Conservation (phyloP, 1,140 invertebrate genomes). For the Carcinoscorpius rotundicauda region DNA sequence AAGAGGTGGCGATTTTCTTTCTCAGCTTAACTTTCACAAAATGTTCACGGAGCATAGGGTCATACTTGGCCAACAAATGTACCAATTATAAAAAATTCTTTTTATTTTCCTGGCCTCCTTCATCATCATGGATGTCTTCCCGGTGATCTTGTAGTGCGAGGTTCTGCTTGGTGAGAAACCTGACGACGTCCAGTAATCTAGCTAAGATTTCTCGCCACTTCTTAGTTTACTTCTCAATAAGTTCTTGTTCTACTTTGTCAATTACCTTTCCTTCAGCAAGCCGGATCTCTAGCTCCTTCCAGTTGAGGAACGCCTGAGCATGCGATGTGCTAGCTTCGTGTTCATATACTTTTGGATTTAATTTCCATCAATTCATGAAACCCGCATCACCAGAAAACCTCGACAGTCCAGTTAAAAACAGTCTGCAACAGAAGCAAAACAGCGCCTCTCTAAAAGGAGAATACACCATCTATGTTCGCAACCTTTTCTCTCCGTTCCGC, state of each 20-base stretch:
- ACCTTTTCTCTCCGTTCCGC: slow-evolving; percentile 6
- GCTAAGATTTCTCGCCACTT: slow-evolving; percentile 7
- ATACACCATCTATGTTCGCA: slow-evolving; percentile 12
- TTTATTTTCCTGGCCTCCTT: neutral
- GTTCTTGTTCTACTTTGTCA: neutral
- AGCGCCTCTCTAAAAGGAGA: slow-evolving; percentile 1
- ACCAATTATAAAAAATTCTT: slow-evolving; percentile 19
- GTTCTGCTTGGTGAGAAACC: slow-evolving; percentile 9
- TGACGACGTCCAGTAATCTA: slow-evolving; percentile 7
- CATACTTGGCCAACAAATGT: slow-evolving; percentile 15
- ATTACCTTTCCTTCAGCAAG: neutral
- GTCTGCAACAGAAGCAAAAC: slow-evolving; percentile 8
- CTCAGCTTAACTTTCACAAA: slow-evolving; percentile 5
- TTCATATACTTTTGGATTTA: neutral
- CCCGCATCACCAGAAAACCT: neutral
- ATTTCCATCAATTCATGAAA: slow-evolving; percentile 6
- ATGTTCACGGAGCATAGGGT: slow-evolving; percentile 15
- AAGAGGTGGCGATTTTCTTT: slow-evolving; percentile 6
- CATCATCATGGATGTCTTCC: neutral
- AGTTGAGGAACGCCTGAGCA: slow-evolving; percentile 1
- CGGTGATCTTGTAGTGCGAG: slow-evolving; percentile 6
- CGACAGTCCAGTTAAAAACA: no score
- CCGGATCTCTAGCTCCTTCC: slow-evolving; percentile 5
- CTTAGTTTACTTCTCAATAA: neutral
- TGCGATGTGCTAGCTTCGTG: slow-evolving; percentile 1